Conservation (phyloP, 1,140 invertebrate genomes). For the Leptinotarsa lineolata region DNA sequence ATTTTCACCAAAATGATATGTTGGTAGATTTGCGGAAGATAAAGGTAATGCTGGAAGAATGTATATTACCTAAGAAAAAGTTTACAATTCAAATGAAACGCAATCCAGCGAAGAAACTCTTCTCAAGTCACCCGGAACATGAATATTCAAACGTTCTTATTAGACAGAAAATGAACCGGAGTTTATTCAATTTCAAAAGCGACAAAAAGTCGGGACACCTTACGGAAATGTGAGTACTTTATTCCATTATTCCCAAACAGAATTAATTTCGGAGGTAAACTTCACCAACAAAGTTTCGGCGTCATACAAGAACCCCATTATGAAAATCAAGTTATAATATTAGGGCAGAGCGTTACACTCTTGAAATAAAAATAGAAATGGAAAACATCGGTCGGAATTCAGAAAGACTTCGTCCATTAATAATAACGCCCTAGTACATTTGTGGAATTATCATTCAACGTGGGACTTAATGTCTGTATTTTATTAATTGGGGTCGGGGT, state of each 20-base stretch:
- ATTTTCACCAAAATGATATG: too few relatives aligned
- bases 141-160: not conserved
- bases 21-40: too few relatives aligned
- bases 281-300: not conserved
- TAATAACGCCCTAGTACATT: slow-evolving; percentile 3
- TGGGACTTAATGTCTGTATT: not conserved
- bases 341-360: not conserved
- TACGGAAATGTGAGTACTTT: slow-evolving; percentile 3
- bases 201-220: not conserved
- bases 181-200: not conserved
- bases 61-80: not conserved
- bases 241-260: slow-evolving; percentile 1
- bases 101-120: not conserved
- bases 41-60: too few relatives aligned
- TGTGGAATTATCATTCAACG: slow-evolving; percentile 8
- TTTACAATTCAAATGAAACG: not conserved
- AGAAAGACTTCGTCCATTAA: not conserved
- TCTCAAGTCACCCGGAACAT: not conserved
- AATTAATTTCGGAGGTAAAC: slow-evolving; percentile 8
- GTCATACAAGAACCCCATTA: slow-evolving; percentile 5
- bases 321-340: slow-evolving; percentile 4
- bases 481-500: slow-evolving; percentile 2
- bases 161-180: not conserved
- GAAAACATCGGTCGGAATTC: not conserved
- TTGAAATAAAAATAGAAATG: not conserved